Evolutionary conservation across 1,140 invertebrate species (phyloP).

Genomic region (Drosophila sp.): DNA sequence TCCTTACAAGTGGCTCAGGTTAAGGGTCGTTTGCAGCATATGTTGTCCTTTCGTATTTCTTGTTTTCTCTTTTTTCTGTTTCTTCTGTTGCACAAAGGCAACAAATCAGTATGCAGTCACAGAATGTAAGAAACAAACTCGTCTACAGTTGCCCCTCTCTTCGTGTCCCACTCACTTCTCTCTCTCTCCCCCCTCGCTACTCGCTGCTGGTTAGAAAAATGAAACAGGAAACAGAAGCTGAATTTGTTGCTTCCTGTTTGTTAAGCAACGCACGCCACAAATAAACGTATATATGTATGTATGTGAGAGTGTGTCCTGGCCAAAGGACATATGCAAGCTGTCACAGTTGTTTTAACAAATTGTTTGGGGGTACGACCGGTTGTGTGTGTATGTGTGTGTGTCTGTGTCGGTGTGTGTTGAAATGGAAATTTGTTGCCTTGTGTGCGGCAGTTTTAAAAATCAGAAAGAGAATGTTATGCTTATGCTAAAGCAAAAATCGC

Average conservation of each 20-base stretch:
- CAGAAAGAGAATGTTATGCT: slow-evolving; percentile 19
- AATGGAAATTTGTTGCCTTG: slow-evolving; percentile 34
- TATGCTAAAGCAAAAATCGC: slow-evolving; percentile 27
- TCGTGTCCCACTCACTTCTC: slow-evolving; percentile 13
- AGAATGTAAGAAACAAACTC: slow-evolving; percentile 62
- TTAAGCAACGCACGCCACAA: slow-evolving; percentile 77
- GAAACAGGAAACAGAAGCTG: slow-evolving; percentile 73
- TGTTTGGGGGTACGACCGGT: slow-evolving; percentile 47
- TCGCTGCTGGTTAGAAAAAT: slow-evolving; percentile 17
- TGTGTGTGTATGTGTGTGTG: not conserved
- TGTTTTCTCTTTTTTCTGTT: slow-evolving; percentile 36
- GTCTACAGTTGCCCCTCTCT: slow-evolving; percentile 20
- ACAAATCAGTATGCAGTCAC: slow-evolving; percentile 82
- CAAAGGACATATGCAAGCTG: slow-evolving; percentile 80
- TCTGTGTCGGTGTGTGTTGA: not conserved
- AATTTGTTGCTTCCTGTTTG: slow-evolving; percentile 82
- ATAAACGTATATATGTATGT: slow-evolving; percentile 48
- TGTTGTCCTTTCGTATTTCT: slow-evolving; percentile 53
- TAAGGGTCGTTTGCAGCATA: slow-evolving; percentile 75
- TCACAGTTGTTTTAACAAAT: slow-evolving; percentile 82
- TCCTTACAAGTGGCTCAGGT: slow-evolving; percentile 58
- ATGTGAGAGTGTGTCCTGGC: slow-evolving; percentile 30
- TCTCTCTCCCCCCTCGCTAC: slow-evolving; percentile 9
- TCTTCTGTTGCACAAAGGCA: slow-evolving; percentile 72
- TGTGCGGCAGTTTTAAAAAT: slow-evolving; percentile 14